Percentiles rank a stretch among this genome's conserved stretches.
Conservation (phyloP, 2,113 vertebrate genomes). For the Gadus chalcogrammus region DNA sequence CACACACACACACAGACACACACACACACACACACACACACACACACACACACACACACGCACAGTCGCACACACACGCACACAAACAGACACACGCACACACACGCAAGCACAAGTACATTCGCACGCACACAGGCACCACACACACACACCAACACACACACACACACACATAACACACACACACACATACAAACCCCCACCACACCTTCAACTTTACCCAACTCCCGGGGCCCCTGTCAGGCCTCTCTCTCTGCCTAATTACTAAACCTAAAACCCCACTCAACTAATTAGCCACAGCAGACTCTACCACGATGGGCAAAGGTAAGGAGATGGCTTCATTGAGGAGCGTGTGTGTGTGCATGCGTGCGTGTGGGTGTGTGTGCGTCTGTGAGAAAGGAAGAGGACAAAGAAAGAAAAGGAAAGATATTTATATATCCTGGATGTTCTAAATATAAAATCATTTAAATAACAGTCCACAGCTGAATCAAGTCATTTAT, state of each 20-base stretch:
- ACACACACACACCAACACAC: constrained; percentile 43
- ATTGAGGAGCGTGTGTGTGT: constrained; percentile 65
- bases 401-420: constrained; percentile 59
- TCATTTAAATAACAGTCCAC: constrained; percentile 43
- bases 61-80: constrained; percentile 35
- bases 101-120: constrained; percentile 15
- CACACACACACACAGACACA: neutral
- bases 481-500: constrained; percentile 71
- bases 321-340: constrained; percentile 79
- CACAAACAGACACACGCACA: constrained; percentile 43
- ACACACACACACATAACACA: constrained; percentile 34
- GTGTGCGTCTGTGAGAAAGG: constrained; percentile 35
- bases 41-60: constrained; percentile 8
- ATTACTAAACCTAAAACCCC: constrained; percentile 85
- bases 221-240: constrained; percentile 30
- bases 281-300: constrained; percentile 87
- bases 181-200: constrained; percentile 38
- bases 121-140: constrained; percentile 1
- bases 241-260: constrained; percentile 25
- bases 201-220: constrained; percentile 49
- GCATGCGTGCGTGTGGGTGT: constrained; percentile 20
- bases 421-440: constrained; percentile 38
- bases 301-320: constrained; percentile 84
- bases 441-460: constrained; percentile 34
- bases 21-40: constrained; percentile 2